Evolutionary conservation across 2,113 vertebrate genomes (phyloP).

Genomic region (Gymnarchus niloticus): DNA sequence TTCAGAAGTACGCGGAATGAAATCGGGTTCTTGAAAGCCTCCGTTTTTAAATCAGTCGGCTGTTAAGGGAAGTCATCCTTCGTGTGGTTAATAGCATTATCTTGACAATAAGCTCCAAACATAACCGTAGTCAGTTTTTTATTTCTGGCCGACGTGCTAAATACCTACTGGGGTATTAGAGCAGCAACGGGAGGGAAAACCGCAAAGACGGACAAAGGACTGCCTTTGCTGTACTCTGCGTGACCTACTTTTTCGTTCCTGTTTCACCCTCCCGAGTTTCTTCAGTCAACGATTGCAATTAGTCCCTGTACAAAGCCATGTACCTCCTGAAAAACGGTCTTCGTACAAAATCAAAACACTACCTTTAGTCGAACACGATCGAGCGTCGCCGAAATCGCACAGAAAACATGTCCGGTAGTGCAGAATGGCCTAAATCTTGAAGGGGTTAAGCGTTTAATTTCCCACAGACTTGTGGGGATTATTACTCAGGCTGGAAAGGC

Average conservation of each 20-base stretch:
- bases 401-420: too few relatives aligned
- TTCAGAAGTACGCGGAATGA: slow-evolving; percentile 1
- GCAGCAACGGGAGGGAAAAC: neutral
- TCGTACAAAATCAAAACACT: neutral
- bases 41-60: neutral
- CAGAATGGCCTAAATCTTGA: too few relatives aligned
- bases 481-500: neutral
- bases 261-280: neutral
- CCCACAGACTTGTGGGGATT: neutral
- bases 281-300: neutral
- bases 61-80: neutral
- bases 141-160: too few relatives aligned
- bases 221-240: neutral
- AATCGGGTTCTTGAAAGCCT: neutral
- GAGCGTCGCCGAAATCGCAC: too few relatives aligned
- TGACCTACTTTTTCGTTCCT: neutral
- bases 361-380: too few relatives aligned
- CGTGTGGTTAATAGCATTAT: too few relatives aligned
- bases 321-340: neutral
- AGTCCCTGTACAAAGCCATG: neutral
- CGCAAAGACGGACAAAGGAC: neutral
- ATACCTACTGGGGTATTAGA: too few relatives aligned
- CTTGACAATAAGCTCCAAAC: too few relatives aligned
- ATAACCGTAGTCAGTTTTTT: too few relatives aligned
- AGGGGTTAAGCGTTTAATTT: too few relatives aligned